These are phyloP conservation scores for Anadara kagoshimensis DNA, from an alignment of 1,140 invertebrate species.

Conservation along the genomic window DNA sequence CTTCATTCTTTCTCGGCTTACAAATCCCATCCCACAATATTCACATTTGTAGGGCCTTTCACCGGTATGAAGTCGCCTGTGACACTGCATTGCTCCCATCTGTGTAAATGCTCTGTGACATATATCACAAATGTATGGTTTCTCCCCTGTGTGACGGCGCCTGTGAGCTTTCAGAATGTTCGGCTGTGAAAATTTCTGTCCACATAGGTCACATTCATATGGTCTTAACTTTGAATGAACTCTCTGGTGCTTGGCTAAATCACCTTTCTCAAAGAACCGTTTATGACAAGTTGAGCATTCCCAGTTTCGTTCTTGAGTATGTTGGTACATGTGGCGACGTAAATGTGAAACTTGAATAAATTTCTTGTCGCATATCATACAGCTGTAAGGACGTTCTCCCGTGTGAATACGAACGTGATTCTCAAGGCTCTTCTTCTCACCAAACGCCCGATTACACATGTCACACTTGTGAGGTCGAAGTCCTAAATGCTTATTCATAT, in stretches of 20 bases:
- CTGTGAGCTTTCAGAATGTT: constrained; percentile 98
- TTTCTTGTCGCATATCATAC: constrained; percentile 83
- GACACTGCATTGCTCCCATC: constrained; percentile 39
- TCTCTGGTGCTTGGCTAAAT: constrained; percentile 84
- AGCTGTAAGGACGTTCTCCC: constrained; percentile 40
- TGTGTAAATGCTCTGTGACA: constrained; percentile 77
- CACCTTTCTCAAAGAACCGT: constrained; percentile 68
- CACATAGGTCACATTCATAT: constrained; percentile 96
- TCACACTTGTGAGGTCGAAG: constrained; percentile 90
- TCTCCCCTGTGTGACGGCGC: constrained; percentile 94
- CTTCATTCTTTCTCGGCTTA: constrained; percentile 37
- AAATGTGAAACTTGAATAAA: constrained; percentile 85
- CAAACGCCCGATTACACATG: constrained; percentile 80
- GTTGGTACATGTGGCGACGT: constrained; percentile 26
- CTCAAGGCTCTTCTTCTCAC: constrained; percentile 36
- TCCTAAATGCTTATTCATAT: constrained; percentile 45
- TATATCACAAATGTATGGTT: constrained; percentile 84
- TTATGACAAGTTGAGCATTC: constrained; percentile 80
- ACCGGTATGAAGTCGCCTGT: constrained; percentile 42
- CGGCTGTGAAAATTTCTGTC: constrained; percentile 95
- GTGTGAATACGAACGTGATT: constrained; percentile 41
- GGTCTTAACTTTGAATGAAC: constrained; percentile 98
- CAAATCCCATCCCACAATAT: constrained; percentile 88
- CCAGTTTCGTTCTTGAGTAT: constrained; percentile 34
- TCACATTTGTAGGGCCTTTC: constrained; percentile 67